Base-by-base conservation (phyloP, 1,140 invertebrate genomes). In the Hestina assimilis region DNA sequence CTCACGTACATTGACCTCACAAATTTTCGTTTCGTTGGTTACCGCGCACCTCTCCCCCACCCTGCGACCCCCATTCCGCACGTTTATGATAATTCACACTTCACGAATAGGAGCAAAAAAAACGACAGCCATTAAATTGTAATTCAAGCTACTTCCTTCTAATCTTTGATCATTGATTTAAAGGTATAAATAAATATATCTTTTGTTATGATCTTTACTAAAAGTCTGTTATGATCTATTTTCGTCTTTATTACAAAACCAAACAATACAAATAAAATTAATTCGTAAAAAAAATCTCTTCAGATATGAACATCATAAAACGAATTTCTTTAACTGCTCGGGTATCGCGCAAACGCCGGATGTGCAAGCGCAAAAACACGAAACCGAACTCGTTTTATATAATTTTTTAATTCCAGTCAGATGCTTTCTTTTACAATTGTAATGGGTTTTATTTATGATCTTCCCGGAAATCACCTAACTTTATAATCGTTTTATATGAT, bases 1-100 rank as follows among this genome's bases (percentile, higher is more conserved):
- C 72, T 82, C 59, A 73, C 78, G 84, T 75, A 75, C 81, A 66
- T 80, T 81, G 72, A 85, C 77, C 84, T 76, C 75, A 83, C 81
- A 77, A 87, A 85, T 87, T 85, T 87, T 87, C 81, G 84, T 87
- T 84, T 85, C 84, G 82, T 85, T 84, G 73, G 84, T 75, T 76
- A 68, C 72, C 63, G 73, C 69, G 70, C 72, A 56, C 52, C 52
- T 40, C 43, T 48, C 57, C 46, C 43, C 51, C 52, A 33, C 62
- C 57, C 23, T 52, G 61, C 55, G 47, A 61, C 61, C 66, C 63
- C 70, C 69, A 72, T 76, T 77, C 72, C 56, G 73, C 76, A 71
- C 75, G 60, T 72, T 69, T 61, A 71, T 43, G 41, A 69, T 69
- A 69, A 72, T 66, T 69, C 46, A 71, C 63, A 79, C 66, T 72